Conservation (phyloP, 2,797 vertebrate genomes). For the Enteromius viviparus region DNA sequence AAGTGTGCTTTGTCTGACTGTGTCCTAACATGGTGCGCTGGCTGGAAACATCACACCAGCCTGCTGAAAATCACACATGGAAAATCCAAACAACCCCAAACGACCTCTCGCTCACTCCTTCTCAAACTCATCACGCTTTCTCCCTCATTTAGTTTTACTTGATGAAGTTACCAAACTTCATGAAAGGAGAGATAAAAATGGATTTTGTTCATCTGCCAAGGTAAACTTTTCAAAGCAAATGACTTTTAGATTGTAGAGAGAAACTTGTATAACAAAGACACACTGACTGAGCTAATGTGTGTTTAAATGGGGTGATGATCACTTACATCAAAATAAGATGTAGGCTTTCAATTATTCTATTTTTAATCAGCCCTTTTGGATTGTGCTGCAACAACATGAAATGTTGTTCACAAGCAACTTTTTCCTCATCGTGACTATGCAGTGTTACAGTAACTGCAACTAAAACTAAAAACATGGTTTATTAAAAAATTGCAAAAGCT, state of each 20-base stretch:
- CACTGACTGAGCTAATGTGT: background rate
- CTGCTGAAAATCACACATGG: slow-evolving; percentile 59
- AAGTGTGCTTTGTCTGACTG: slow-evolving; percentile 31
- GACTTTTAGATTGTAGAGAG: background rate
- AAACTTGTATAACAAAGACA: background rate
- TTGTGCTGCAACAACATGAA: background rate
- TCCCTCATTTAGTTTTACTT: slow-evolving; percentile 20
- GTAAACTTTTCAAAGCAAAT: background rate
- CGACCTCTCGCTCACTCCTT: slow-evolving; percentile 22
- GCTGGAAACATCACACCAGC: slow-evolving; percentile 61
- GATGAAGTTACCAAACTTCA: slow-evolving; percentile 15
- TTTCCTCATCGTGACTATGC: background rate
- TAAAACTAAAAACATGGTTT: background rate
- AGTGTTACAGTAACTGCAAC: background rate
- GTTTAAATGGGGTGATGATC: background rate
- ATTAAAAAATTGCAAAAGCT: background rate
- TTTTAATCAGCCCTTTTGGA: background rate
- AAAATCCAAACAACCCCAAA: slow-evolving; percentile 55
- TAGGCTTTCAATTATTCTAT: background rate
- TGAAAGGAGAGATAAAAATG: background rate
- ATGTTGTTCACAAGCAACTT: background rate
- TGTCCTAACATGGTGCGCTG: slow-evolving; percentile 32
- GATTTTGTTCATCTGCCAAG: background rate
- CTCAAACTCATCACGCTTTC: background rate
- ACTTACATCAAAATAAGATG: background rate